A percentile compares a stretch with the other conserved stretches of the same genome.
phyloP scores from a whole-genome alignment of 2,888 invertebrate species.

The Anarsia innoxiella region DNA sequence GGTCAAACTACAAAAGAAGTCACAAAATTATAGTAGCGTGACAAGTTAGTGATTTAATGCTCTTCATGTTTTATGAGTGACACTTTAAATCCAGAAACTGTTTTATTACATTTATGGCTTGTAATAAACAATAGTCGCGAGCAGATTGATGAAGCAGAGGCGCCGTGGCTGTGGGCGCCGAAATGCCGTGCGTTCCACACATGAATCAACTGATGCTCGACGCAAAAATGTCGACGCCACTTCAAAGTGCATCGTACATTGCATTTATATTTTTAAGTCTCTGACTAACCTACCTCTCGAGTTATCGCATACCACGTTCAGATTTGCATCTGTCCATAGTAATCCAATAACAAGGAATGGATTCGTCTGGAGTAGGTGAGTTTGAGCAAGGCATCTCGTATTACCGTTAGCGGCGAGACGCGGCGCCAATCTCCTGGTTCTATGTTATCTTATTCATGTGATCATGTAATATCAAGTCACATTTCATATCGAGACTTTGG shows the following conservation, averaged over 20 bases:
- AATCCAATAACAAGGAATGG: constrained; percentile 31
- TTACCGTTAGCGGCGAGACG: constrained; percentile 64
- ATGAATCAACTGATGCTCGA: constrained; percentile 9
- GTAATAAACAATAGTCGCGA: constrained; percentile 6
- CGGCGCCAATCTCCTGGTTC: constrained; percentile 48
- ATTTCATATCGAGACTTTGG: constrained; percentile 1
- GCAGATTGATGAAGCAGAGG: constrained; percentile 6
- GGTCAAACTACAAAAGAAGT: too few relatives aligned
- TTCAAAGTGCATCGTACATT: constrained; percentile 6
- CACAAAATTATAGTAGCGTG: too few relatives aligned
- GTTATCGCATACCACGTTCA: too few relatives aligned
- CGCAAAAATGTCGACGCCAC: constrained; percentile 6
- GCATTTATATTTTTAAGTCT: constrained; percentile 3
- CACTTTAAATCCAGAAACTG: not conserved
- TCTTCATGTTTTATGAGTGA: not conserved
- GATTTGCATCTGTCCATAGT: constrained; percentile 10
- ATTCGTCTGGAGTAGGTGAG: constrained; percentile 40
- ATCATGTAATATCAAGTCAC: constrained; percentile 10
- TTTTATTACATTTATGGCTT: not conserved
- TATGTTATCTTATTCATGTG: constrained; percentile 20
- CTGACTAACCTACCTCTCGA: not conserved
- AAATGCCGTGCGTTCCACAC: constrained; percentile 9
- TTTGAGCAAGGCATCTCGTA: constrained; percentile 60
- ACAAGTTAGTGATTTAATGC: not conserved
- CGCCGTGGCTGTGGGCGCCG: constrained; percentile 6